These are phyloP conservation scores for cat (Felis catus) DNA, from an alignment of 2,113 vertebrate genomes.

Conservation along the genomic window DNA sequence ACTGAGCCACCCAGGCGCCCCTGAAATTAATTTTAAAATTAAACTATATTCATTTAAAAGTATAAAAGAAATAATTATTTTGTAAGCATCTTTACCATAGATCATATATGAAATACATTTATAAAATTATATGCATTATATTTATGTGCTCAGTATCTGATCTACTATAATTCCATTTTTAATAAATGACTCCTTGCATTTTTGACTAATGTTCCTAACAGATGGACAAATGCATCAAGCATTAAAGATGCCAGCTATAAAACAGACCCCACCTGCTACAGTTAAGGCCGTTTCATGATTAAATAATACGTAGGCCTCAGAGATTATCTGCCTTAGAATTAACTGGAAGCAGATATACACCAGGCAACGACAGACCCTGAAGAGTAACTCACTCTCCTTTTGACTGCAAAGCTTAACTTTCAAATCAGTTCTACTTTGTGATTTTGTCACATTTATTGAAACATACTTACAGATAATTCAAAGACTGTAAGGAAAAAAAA, in stretches of 20 bases:
- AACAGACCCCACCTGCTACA: slow-evolving; percentile 49
- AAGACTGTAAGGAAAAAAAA: neutral
- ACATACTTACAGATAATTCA: neutral
- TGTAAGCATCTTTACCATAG: neutral
- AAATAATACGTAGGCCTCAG: slow-evolving; percentile 35
- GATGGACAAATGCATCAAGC: slow-evolving; percentile 5
- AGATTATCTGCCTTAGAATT: neutral
- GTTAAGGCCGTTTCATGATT: slow-evolving; percentile 38
- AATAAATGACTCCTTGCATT: slow-evolving; percentile 45
- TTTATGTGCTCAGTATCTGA: slow-evolving; percentile 26
- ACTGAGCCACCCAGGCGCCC: neutral
- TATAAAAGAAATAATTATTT: neutral
- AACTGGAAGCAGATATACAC: neutral
- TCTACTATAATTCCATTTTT: slow-evolving; percentile 20
- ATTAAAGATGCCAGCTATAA: slow-evolving; percentile 44
- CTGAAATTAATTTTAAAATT: neutral
- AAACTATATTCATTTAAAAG: neutral
- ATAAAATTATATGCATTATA: slow-evolving; percentile 12
- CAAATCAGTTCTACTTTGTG: neutral
- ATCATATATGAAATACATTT: neutral
- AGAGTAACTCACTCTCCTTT: neutral
- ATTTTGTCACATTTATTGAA: neutral
- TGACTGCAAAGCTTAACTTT: neutral
- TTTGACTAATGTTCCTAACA: slow-evolving; percentile 61
- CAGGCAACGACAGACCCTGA: neutral